Base-by-base conservation (phyloP, 2,113 vertebrate species). In the Corythoichthys haematopterus region DNA sequence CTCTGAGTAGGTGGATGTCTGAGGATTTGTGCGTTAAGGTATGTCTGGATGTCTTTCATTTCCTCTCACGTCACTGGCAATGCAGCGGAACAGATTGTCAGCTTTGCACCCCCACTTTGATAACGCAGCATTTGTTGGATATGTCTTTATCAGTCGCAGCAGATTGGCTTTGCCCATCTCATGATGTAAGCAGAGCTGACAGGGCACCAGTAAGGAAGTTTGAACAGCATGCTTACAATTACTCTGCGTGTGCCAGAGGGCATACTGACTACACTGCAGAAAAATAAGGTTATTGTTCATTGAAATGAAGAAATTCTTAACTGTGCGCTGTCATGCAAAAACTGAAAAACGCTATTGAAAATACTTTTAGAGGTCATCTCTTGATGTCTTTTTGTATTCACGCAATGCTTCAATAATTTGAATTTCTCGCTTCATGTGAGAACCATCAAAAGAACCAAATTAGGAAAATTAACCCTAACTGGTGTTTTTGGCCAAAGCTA, bases 61-160 rank as follows among this genome's bases (percentile, higher is more conserved):
- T 85, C 83, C 82, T 84, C 64, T 70, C 48, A 66, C 55, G 76
- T 78, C 62, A 72, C 70, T 85, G 82, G 82, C 85, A 84, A 68
- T 61, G 67, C 67, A 69, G 64, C 53, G 70, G 72, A 82, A 84
- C 85, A 88, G 84, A 84, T 86, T 88, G 86, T 79, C 62, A 65
- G 80, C 65, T 75, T 84, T 80, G 82, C 77, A 64, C 74, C 62
- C 68, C 70, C 11, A 16, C 73, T 79, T 63, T 72, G 71, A 75
- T 67, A 80, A 37, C 58, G 70, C 78, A 74, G 78, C 69, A 74
- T 72, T 79, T 70, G 68, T 75, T 76, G 51, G 69, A 69, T 83
- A 67, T 84, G 81, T 84, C 78, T 87, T 83, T 83, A 85, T 81
- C 79, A 76, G 74, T 61, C 65, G 56, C 66, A 60, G 68, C 61